Percentiles rank a stretch among this genome's conserved stretches.
Conservation (phyloP, 2,113 vertebrate species). For the Vanacampus margaritifer region DNA sequence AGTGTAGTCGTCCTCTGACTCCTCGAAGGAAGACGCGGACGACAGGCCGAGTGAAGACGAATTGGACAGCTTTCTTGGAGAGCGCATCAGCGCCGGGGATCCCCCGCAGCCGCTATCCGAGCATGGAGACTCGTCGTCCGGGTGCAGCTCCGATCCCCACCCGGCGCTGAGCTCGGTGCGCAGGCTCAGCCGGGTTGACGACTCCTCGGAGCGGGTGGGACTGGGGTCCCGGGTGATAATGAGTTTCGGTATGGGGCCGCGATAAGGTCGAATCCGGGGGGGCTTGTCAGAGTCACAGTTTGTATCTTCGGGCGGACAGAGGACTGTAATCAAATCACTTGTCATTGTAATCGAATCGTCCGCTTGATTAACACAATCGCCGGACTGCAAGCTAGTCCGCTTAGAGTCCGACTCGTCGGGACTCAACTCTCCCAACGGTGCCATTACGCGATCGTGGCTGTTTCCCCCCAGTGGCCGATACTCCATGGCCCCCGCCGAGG, state of each 20-base stretch:
- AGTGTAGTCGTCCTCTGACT: conserved; percentile 84
- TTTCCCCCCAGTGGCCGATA: conserved; percentile 42
- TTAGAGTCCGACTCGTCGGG: conserved; percentile 14
- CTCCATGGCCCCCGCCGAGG: conserved; percentile 67
- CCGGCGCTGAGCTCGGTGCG: conserved; percentile 28
- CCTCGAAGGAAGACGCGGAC: conserved; percentile 85
- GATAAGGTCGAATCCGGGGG: conserved; percentile 25
- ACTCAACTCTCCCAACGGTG: conserved; percentile 11
- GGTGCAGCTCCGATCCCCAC: conserved; percentile 54
- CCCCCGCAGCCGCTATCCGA: conserved; percentile 79
- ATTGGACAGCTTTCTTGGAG: conserved; percentile 73
- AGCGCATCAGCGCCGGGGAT: conserved; percentile 64
- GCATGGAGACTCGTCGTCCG: conserved; percentile 73
- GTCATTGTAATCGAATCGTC: conserved; percentile 41
- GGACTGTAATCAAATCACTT: conserved; percentile 14
- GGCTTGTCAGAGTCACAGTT: conserved; percentile 15
- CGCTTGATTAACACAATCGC: conserved; percentile 2
- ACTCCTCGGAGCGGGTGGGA: conserved; percentile 40
- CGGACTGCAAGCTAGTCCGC: conserved; percentile 23
- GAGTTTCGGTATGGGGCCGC: conserved; percentile 78
- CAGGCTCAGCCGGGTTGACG: conserved; percentile 15
- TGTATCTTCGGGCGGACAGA: conserved; percentile 12
- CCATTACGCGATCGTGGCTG: conserved; percentile 8
- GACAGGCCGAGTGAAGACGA: conserved; percentile 78
- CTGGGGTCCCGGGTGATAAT: conserved; percentile 79